Base-by-base conservation (phyloP, 2,888 invertebrate species). In the Napeogenes inachia region DNA sequence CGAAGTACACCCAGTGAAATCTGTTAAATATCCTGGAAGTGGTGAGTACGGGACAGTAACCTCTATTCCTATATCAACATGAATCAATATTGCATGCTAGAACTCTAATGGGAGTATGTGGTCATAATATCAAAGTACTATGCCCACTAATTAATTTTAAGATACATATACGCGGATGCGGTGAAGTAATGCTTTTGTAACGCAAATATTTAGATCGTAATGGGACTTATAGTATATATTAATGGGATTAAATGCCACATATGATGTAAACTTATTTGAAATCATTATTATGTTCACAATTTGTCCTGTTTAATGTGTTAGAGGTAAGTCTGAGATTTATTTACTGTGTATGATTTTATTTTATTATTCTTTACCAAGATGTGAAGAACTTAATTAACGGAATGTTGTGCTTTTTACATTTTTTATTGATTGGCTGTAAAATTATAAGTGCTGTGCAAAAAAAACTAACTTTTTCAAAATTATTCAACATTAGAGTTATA, bases 1-100 rank as follows among this genome's bases (percentile, higher is more conserved):
- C 81, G 98, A 98, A 92, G 96, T 98, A 69, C 96, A 97, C 85
- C 97, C 97, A 30, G 96, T 95, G 50, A 95, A 95, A 82, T 96
- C 96, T 78, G 97, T 97, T 68, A 94, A 95, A 77, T 94, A 95
- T 83, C 96, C 96, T 4, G 95, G 94, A 70, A 94, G 93, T 84
- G 87, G 89, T 88, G 75, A 88, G 90, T 89, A 70, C 45, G 13
- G 59, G 35, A 45, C 8, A 47, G 10, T 63, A 45, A 53, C 50
- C 54, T 45, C 61, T 56, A 64, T 57, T 58, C 38, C 56, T 45
- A 45, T 57, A 63, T 60, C 65, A 63, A 61, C 63, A 65, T 66
- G 60, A 71, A 73, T 70, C 71, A 64, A 77, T 84, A 82, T 81
- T 84, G 89, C 89, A 89, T 89, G 89, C 80, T 79, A 84, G 77